phyloP scores from a whole-genome alignment of 1,140 invertebrate genomes.

The Drosophila lini region DNA sequence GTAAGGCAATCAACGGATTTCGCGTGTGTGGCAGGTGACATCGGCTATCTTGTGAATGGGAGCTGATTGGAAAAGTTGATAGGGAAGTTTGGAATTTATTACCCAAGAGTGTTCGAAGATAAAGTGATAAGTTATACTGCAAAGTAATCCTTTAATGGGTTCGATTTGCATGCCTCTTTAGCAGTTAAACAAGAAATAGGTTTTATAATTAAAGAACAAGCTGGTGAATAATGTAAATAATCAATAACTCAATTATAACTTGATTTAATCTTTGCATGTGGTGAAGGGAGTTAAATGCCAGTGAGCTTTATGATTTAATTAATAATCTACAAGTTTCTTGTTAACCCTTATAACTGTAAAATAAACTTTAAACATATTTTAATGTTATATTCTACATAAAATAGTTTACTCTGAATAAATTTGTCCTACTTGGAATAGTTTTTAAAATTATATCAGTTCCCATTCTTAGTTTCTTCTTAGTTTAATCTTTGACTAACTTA shows the following conservation, averaged over 20 bases:
- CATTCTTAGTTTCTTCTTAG: not conserved
- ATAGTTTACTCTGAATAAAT: not conserved
- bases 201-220: not conserved
- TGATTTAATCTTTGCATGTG: not conserved
- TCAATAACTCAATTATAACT: not conserved
- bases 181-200: constrained; percentile 1
- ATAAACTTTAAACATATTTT: no score
- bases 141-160: constrained; percentile 7
- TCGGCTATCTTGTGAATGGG: constrained; percentile 11
- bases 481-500: not conserved
- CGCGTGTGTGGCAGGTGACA: constrained; percentile 38
- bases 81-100: constrained; percentile 4
- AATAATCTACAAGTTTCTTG: no score
- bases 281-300: no score
- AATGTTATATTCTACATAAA: no score
- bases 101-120: not conserved
- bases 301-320: not conserved
- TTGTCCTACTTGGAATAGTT: not conserved
- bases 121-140: constrained; percentile 8
- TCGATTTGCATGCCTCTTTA: not conserved
- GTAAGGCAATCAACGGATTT: constrained; percentile 37
- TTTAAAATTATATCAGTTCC: not conserved
- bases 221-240: not conserved
- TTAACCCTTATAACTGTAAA: no score
- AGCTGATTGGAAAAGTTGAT: constrained; percentile 25